Percentiles rank a stretch among this genome's conserved stretches.
Conservation (phyloP, 2,888 invertebrate species). For the Campopleginae sp. region DNA sequence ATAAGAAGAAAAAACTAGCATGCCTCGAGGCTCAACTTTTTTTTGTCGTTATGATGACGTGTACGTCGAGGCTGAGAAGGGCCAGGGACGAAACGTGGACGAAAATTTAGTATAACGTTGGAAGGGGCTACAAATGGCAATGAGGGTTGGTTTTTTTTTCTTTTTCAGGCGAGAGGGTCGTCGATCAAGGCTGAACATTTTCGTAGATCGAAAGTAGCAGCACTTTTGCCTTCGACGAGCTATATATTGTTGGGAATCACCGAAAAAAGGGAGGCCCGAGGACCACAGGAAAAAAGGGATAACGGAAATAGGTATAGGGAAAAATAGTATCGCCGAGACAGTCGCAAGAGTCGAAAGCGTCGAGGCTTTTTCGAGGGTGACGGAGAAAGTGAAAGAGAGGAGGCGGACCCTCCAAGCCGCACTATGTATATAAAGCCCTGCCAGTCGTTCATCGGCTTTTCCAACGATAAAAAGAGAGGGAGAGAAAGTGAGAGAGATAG, state of each 20-base stretch:
- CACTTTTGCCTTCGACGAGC: constrained; percentile 58
- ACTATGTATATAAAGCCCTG: constrained; percentile 44
- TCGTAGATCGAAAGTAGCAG: constrained; percentile 66
- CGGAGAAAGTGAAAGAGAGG: neutral
- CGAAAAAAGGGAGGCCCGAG: constrained; percentile 35
- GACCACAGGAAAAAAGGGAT: constrained; percentile 21
- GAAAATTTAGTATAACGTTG: constrained; percentile 38
- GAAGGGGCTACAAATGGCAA: neutral
- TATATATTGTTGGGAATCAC: constrained; percentile 52
- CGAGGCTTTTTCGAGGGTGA: constrained; percentile 26
- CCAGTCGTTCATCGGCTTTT: constrained; percentile 62
- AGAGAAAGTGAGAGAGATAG: constrained; percentile 40
- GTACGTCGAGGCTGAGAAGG: constrained; percentile 34
- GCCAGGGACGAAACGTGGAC: constrained; percentile 55
- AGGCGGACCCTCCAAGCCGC: neutral
- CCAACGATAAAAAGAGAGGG: constrained; percentile 48
- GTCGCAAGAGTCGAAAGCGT: constrained; percentile 40
- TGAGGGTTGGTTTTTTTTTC: constrained; percentile 1
- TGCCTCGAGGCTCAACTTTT: constrained; percentile 18
- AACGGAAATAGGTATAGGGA: neutral
- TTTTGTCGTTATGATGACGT: constrained; percentile 37
- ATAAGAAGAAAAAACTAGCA: constrained; percentile 23
- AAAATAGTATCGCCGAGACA: constrained; percentile 22
- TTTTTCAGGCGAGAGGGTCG: constrained; percentile 40
- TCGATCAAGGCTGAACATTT: constrained; percentile 59